These are phyloP conservation scores for Eupithecia exiguata DNA, from an alignment of 2,888 invertebrate species.

Conservation along the genomic window DNA sequence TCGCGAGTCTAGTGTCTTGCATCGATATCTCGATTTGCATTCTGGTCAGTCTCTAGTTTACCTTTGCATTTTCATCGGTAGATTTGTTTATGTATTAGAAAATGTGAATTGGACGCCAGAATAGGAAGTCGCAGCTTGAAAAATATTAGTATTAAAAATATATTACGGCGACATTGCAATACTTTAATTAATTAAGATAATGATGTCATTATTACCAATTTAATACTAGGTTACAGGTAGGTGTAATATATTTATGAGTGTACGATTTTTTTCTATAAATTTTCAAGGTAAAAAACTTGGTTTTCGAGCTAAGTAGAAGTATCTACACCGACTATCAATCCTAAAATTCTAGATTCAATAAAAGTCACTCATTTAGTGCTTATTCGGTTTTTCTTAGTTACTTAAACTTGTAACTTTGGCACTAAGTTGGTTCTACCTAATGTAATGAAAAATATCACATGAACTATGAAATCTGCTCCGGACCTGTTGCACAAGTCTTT, in stretches of 20 bases:
- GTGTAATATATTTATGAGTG: not conserved
- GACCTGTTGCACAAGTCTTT: constrained; percentile 1
- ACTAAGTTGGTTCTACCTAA: not conserved
- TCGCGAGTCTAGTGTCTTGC: constrained; percentile 62
- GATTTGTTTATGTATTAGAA: not conserved
- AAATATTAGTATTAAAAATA: not conserved
- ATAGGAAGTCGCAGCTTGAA: not conserved
- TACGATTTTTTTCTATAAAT: not conserved
- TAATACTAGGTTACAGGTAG: not conserved
- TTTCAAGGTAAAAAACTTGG: not conserved
- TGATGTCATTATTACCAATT: too few relatives aligned
- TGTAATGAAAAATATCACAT: not conserved
- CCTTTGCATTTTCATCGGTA: not conserved
- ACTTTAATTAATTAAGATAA: too few relatives aligned
- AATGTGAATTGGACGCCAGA: not conserved
- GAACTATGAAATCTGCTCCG: not conserved
- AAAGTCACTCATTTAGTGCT: not conserved
- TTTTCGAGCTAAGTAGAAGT: not conserved
- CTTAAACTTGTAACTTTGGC: not conserved
- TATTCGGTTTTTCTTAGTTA: too few relatives aligned
- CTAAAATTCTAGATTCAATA: not conserved
- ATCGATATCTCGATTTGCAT: constrained; percentile 36
- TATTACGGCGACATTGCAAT: not conserved
- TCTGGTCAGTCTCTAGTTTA: constrained; percentile 7
- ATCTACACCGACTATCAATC: not conserved